Evolutionary conservation across 2,888 invertebrate genomes (phyloP).

Genomic region (Platycheirus albimanus): DNA sequence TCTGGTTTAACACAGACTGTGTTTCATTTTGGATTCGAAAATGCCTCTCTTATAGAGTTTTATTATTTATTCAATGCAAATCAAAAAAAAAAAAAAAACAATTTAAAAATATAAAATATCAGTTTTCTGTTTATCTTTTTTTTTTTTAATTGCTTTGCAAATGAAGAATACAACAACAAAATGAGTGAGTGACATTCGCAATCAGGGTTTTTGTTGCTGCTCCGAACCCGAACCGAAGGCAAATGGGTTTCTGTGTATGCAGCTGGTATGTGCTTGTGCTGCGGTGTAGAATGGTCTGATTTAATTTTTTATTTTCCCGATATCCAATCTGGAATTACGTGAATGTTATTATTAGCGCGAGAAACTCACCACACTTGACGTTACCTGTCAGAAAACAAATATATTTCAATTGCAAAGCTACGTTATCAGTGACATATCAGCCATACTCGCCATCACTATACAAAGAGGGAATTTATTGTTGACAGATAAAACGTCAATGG

Average conservation of each 20-base stretch:
- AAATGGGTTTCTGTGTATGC: constrained; percentile 43
- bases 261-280: constrained; percentile 12
- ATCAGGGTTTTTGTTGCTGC: constrained; percentile 46
- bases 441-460: not conserved
- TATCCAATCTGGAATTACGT: constrained; percentile 44
- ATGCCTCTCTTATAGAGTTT: constrained; percentile 7
- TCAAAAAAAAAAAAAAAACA: constrained; percentile 14
- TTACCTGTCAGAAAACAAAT: constrained; percentile 34
- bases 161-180: constrained; percentile 39
- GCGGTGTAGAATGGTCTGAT: not conserved
- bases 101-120: constrained; percentile 34
- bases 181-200: constrained; percentile 55
- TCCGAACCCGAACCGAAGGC: constrained; percentile 63
- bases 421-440: constrained; percentile 59
- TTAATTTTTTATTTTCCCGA: not conserved
- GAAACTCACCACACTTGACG: constrained; percentile 48
- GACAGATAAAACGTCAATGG: constrained; percentile 44
- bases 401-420: constrained; percentile 17
- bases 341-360: constrained; percentile 55
- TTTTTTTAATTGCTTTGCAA: constrained; percentile 58
- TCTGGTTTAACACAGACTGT: constrained; percentile 37
- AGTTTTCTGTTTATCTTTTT: not conserved
- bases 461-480: not conserved
- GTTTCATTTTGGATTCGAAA: constrained; percentile 27
- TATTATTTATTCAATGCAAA: constrained; percentile 56